Conservation (phyloP, 2,888 invertebrate genomes). For the Eugnorisma glareosa region DNA sequence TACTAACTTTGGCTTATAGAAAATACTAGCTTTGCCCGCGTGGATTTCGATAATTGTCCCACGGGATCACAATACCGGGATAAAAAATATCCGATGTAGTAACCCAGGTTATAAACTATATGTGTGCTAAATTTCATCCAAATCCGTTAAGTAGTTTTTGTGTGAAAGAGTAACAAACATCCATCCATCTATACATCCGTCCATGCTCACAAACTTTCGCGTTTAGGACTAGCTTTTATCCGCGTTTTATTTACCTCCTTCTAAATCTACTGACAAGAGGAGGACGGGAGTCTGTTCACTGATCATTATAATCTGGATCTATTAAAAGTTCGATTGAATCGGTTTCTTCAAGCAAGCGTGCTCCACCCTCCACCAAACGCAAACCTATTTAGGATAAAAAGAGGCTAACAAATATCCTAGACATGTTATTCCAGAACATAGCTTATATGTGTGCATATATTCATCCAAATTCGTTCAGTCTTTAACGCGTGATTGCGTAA, state of each 20-base stretch:
- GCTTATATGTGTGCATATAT: neutral
- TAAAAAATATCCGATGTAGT: too few relatives aligned
- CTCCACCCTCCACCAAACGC: neutral
- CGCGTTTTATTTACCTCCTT: neutral
- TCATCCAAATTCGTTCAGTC: conserved; percentile 1
- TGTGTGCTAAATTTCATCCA: too few relatives aligned
- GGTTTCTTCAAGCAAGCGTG: neutral
- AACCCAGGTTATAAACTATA: too few relatives aligned
- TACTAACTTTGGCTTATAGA: neutral
- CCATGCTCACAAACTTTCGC: too few relatives aligned
- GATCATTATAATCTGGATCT: neutral
- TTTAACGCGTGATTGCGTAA: neutral
- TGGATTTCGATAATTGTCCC: too few relatives aligned
- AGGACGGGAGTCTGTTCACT: neutral
- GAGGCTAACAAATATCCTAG: neutral
- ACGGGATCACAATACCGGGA: too few relatives aligned
- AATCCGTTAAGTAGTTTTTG: too few relatives aligned
- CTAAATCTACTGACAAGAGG: neutral
- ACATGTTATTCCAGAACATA: neutral
- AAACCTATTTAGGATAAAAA: neutral
- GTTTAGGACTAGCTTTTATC: neutral
- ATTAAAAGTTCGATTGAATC: neutral
- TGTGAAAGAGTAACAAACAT: too few relatives aligned
- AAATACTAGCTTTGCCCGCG: too few relatives aligned
- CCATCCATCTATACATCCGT: too few relatives aligned